Evolutionary conservation across 2,113 vertebrate genomes (phyloP).

Genomic region (Podarcis muralis): DNA sequence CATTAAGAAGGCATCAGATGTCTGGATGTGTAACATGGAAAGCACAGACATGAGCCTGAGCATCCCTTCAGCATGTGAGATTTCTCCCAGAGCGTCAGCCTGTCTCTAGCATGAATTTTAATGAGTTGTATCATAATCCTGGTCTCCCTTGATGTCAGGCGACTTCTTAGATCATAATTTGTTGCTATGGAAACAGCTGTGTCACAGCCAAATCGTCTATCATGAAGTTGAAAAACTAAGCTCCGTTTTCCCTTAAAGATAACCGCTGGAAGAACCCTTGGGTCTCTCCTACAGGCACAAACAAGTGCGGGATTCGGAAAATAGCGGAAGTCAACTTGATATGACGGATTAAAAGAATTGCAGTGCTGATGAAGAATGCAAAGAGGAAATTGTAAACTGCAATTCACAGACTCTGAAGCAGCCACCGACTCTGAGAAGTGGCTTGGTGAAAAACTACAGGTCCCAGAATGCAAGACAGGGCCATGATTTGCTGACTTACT

Average conservation of each 20-base stretch:
- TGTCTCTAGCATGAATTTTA: conserved; percentile 15
- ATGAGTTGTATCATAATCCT: conserved; percentile 29
- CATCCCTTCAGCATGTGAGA: accelerated
- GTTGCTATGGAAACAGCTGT: conserved; percentile 11
- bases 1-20: background rate
- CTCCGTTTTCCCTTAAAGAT: conserved; percentile 14
- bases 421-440: too few species aligned
- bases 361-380: background rate
- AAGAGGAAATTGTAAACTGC: too few species aligned
- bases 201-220: background rate
- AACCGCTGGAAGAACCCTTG: background rate
- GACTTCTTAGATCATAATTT: background rate
- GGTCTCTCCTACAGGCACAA: background rate
- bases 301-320: background rate
- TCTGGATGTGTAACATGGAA: background rate
- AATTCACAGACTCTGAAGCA: background rate
- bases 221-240: background rate
- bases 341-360: background rate
- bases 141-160: background rate
- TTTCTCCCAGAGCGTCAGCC: background rate
- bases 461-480: background rate
- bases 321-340: background rate
- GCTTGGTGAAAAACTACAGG: background rate
- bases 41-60: background rate
- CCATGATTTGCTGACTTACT: background rate